Evolutionary conservation across 1,140 invertebrate species (phyloP).

Genomic region (Tetragonula clypearis): DNA sequence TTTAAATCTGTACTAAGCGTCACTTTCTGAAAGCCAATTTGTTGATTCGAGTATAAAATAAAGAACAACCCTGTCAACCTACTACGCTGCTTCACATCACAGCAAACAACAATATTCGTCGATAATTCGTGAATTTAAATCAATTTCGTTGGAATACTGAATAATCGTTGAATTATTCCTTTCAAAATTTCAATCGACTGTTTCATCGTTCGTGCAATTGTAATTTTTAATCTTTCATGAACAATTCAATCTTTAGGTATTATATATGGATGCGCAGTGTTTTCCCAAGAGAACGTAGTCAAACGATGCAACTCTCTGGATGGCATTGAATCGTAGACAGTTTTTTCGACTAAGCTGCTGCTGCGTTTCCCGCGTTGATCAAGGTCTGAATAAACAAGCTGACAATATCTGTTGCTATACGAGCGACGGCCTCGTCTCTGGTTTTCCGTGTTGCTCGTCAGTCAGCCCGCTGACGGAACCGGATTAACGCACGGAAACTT

Average conservation of each 20-base stretch:
- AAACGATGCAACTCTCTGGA: not conserved
- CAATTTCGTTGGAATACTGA: too few species aligned
- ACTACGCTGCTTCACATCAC: not conserved
- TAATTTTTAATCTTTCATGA: too few species aligned
- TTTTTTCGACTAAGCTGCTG: not conserved
- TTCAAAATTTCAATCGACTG: too few species aligned
- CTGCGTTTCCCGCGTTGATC: slow-evolving; percentile 40
- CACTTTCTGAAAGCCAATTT: not conserved
- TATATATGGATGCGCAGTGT: not conserved
- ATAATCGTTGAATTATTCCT: too few species aligned
- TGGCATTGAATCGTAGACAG: slow-evolving; percentile 3
- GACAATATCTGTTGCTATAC: slow-evolving; percentile 64
- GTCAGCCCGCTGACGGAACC: slow-evolving; percentile 34
- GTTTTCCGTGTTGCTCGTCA: slow-evolving; percentile 59
- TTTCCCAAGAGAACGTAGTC: not conserved
- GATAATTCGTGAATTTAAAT: too few species aligned
- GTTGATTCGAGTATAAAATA: not conserved
- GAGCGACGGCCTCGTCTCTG: slow-evolving; percentile 43
- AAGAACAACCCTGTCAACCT: not conserved
- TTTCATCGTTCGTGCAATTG: too few species aligned
- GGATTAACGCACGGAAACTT: slow-evolving; percentile 63
- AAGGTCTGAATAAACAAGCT: slow-evolving; percentile 43
- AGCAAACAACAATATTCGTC: not conserved
- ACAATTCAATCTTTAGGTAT: too few species aligned
- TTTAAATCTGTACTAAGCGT: not conserved